Evolutionary conservation across 2,797 vertebrate genomes (phyloP), one percentile per base, ranked within the genome.

Genomic region (Esox lucius): DNA sequence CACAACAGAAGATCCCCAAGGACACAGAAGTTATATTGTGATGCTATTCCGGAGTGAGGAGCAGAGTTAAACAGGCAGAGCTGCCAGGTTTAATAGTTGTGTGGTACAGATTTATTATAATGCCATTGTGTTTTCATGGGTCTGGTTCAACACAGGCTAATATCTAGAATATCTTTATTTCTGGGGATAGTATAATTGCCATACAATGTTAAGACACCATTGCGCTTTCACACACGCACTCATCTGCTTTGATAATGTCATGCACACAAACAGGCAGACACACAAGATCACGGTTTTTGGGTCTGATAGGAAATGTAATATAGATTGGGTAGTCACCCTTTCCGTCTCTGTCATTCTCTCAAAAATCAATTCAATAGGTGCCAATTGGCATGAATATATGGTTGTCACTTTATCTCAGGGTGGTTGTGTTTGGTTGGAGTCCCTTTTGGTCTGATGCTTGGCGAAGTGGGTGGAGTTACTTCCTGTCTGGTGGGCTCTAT

Each of bases 11-110:
- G 31, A 39, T 35, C 17, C 65, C 65, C 31, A 67, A 67, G 65
- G 65, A 33, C 65, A n/a, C 17, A 31, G 12, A 31, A 67, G 65
- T 67, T 31, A 67, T 35, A 67, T 67, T 67, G 28, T 39, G 28
- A 31, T 17, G 65, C 33, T 15, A 31, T 66, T 19, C 16, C n/a
- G 16, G 28, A 42, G 15, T 8, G 24, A 78, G 78, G 35, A 70
- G 24, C 35, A 28, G 22, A 16, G 31, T 42, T 39, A 61, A 7
- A 28, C 66, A 70, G 17, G 64, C 68, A 64, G 53, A 75, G 62
- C 16, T 31, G 17, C 15, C 59, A 26, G 8, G 28, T 68, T 46
- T 51, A 73, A n/a, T 35, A 70, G 73, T 16, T 17, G n/a, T 49
- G 19, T 73, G 71, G 71, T 64, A n/a, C 6, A 33, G 12, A 7